Percentiles rank a stretch among this genome's conserved stretches.
These are phyloP conservation scores for Triplophysa dalaica DNA, from an alignment of 2,113 vertebrate species.

Conservation along the genomic window DNA sequence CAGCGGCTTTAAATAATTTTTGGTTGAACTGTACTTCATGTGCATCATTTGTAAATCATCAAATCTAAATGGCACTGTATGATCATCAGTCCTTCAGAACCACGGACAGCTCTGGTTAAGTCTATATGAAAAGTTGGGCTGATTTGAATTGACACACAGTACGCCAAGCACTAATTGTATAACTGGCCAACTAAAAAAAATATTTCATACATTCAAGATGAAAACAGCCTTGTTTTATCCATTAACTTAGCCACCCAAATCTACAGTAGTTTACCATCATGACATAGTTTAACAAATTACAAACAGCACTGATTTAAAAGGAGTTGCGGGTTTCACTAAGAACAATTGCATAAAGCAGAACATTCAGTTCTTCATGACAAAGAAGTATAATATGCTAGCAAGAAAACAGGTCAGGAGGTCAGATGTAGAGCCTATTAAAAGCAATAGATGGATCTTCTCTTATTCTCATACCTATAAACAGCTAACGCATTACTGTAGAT, in stretches of 20 bases:
- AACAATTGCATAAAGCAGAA: slow-evolving; percentile 5
- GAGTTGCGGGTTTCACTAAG: not conserved
- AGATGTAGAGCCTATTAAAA: too few species aligned
- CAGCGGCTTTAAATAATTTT: not conserved
- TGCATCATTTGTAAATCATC: slow-evolving; percentile 27
- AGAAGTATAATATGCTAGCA: not conserved
- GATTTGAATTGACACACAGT: slow-evolving; percentile 40
- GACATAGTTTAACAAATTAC: not conserved
- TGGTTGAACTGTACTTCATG: not conserved
- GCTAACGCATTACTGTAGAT: too few species aligned
- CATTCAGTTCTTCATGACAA: not conserved
- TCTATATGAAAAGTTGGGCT: slow-evolving; percentile 38
- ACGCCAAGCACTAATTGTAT: slow-evolving; percentile 1
- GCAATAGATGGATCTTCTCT: too few species aligned
- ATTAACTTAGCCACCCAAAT: not conserved
- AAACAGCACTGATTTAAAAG: slow-evolving; percentile 11
- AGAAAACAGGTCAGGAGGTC: not conserved
- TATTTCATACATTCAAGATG: not conserved
- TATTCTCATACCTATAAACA: too few species aligned
- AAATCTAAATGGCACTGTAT: not conserved
- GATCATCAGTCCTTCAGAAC: slow-evolving; percentile 58
- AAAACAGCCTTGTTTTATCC: not conserved
- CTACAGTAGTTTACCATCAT: not conserved
- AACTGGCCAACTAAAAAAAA: not conserved
- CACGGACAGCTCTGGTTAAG: slow-evolving; percentile 63